Conservation (phyloP, 2,888 invertebrate species). For the Aphrophora alni region DNA sequence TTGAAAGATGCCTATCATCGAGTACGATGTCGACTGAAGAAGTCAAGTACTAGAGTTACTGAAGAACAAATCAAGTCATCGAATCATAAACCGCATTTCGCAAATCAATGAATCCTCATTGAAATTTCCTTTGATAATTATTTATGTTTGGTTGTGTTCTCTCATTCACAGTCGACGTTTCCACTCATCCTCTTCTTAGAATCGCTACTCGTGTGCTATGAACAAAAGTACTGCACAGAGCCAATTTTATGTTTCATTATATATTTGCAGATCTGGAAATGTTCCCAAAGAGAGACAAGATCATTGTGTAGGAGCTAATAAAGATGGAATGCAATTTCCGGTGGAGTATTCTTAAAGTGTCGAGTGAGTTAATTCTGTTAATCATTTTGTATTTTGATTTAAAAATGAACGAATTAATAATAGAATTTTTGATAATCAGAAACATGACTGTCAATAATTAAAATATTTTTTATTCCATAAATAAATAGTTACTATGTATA, state of each 20-base stretch:
- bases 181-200: not conserved
- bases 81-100: constrained; percentile 2
- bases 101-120: not conserved
- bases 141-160: not conserved
- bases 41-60: not conserved
- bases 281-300: not conserved
- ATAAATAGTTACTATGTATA: too few species aligned
- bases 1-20: not conserved
- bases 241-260: not conserved
- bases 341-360: not conserved
- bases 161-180: not conserved
- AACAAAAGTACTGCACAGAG: not conserved
- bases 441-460: too few species aligned
- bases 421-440: too few species aligned
- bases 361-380: not conserved
- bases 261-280: not conserved
- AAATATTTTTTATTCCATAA: too few species aligned
- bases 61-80: not conserved
- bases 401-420: too few species aligned
- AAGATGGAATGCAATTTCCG: not conserved
- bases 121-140: not conserved
- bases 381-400: not conserved
- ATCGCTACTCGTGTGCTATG: not conserved
- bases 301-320: not conserved
- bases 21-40: not conserved